Base-by-base conservation (phyloP, 2,113 vertebrate genomes). In the Datnioides undecimradiatus region DNA sequence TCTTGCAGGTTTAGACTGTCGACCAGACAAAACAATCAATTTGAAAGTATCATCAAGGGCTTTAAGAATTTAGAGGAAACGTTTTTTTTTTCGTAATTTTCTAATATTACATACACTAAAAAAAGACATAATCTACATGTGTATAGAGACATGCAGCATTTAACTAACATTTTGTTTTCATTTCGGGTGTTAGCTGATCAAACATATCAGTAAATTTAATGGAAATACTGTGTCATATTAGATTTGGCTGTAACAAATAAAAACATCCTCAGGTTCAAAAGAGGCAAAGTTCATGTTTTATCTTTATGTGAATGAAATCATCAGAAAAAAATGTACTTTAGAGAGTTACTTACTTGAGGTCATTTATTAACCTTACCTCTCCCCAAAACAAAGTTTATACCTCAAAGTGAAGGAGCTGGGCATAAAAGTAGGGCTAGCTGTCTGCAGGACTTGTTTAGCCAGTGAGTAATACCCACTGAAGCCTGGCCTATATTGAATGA, bases 401-500 rank as follows among this genome's bases (percentile, higher is more conserved):
- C 79, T 92, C 57, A 89, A 83, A 90, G 84, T 84, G 82, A 92
- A 85, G 83, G 81, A 91, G 79, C 65, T 6, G 54, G 74, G 54
- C 80, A 85, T 86, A 88, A 93, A 93, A 90, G 84, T 88, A 87
- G 88, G 88, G 58, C 72, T 80, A 69, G 91, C 91, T 93, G 89
- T 93, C 90, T 79, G 84, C 77, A 36, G 82, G 84, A 90, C 91
- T 93, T 92, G 93, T 94, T 93, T 84, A 88, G 90, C 77, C 43
- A 23, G 80, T 92, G 93, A 93, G 90, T 94, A 92, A 94, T 93
- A 79, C 79, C 83, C 65, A 76, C 82, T 85, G 92, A 93, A 92
- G 88, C 84, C 82, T 85, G 87, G 92, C 88, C 91, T 86, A 83
- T 92, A 92, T 93, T 92, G 90, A 94, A 94, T 89, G 88, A 93